Base-by-base conservation (phyloP, 1,140 invertebrate genomes). In the Polypedilum vanderplanki region DNA sequence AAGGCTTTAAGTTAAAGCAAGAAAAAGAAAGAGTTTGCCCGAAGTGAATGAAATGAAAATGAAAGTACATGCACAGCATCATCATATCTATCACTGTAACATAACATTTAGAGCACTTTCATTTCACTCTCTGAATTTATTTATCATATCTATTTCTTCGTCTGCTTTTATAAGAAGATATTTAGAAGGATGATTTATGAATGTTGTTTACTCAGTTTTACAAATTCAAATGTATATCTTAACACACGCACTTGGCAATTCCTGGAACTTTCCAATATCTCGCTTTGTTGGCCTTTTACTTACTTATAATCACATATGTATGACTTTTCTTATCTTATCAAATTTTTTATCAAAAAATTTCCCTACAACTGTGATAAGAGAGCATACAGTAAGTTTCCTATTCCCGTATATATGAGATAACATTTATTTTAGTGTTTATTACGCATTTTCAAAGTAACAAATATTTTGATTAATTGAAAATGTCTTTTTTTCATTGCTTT, bases 61-160 rank as follows among this genome's bases (percentile, higher is more conserved):
- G 46, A 57, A 57, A 57, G 46, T 57, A 57, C 46, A 33, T 33
- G 24, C 46, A 57, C 46, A 57, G 46, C 24, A 57, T 12, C 46
- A 57, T 57, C 46, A 15, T 57, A 57, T 57, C 46, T 57, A 33
- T 33, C 24, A 33, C 24, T 33, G 24, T 33, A 57, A 57, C 46
- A 57, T 57, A 57, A 12, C 46, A 57, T 57, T 57, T 57, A 57
- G 46, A 57, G 46, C 46, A 57, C 46, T 57, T 57, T 57, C 46
- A n/a, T 15, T 57, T 57, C 24, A 33, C 24, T 33, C 24, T 33
- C 24, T 33, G 24, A 33, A 33, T 33, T 57, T 57, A 12, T 46
- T 46, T 46, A 46, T 46, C 9, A 57, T 57, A n/a, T 15, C 46
- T 57, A 12, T 12, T 15, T n/a, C n/a, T 57, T 57, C 8, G 41